Evolutionary conservation across 2,797 vertebrate genomes (phyloP).

Genomic region (Spinus pinus): DNA sequence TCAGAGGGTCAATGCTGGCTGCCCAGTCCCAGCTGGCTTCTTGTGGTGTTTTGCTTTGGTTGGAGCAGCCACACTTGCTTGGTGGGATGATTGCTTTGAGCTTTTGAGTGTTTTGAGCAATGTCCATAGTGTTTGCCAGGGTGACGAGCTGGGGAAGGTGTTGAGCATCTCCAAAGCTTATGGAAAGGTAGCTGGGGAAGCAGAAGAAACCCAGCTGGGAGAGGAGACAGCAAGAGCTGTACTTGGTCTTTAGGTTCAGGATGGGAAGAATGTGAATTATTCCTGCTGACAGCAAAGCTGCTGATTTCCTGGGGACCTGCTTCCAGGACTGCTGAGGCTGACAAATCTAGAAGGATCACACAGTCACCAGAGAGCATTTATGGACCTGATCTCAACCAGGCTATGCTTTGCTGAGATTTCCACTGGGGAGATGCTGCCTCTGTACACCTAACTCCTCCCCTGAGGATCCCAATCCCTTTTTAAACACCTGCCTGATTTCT

Average conservation of each 20-base stretch:
- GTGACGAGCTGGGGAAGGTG: neutral
- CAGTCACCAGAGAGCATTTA: neutral
- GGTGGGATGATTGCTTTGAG: neutral
- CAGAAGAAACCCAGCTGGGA: neutral
- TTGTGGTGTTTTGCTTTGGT: neutral
- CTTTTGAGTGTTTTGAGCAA: neutral
- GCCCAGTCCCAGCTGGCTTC: neutral
- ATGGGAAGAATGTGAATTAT: neutral
- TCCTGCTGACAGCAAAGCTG: neutral
- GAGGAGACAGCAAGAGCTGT: neutral
- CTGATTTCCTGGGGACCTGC: neutral
- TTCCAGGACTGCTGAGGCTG: neutral
- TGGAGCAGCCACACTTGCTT: neutral
- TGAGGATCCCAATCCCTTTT: neutral
- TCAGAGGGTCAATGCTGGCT: fast-evolving
- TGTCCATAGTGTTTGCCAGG: neutral
- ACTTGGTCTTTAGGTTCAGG: neutral
- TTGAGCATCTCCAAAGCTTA: neutral
- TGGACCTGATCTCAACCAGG: neutral
- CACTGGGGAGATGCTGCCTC: neutral
- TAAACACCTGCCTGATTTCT: neutral
- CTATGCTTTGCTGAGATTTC: neutral
- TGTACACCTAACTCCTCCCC: neutral
- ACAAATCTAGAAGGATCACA: neutral
- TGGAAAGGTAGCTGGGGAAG: neutral